phyloP scores from a whole-genome alignment of 2,888 invertebrate genomes.

The Globia sparganii region DNA sequence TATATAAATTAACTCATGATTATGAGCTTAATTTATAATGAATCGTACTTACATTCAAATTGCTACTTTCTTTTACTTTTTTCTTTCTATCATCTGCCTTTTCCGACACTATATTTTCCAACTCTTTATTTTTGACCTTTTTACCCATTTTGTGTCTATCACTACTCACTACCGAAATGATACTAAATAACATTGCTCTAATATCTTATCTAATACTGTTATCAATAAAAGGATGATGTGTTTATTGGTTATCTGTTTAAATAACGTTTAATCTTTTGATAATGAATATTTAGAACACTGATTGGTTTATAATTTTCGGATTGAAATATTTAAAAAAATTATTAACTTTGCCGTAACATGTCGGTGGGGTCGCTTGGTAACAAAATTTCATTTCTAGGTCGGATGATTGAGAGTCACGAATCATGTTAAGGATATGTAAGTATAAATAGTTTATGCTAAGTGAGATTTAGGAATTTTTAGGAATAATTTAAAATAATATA shows the following conservation, averaged over 20 bases:
- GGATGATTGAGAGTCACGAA: background rate
- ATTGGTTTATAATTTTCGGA: conserved; percentile 31
- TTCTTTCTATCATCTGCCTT: conserved; percentile 15
- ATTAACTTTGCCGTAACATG: too few species aligned
- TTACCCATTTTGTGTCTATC: conserved; percentile 52
- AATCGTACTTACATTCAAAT: conserved; percentile 36
- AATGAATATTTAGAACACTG: conserved; percentile 29
- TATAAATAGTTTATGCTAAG: background rate
- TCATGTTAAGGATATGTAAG: background rate
- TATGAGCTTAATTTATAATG: background rate
- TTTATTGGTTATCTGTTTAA: conserved; percentile 54
- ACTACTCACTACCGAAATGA: background rate
- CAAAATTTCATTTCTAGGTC: background rate
- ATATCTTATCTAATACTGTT: conserved; percentile 44
- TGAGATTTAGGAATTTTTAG: background rate
- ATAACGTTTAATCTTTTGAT: conserved; percentile 57
- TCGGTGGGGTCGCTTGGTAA: background rate
- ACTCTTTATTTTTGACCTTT: conserved; percentile 57
- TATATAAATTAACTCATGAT: too few species aligned
- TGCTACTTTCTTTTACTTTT: conserved; percentile 36
- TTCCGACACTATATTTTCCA: conserved; percentile 4
- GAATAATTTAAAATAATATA: background rate
- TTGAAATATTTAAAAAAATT: background rate
- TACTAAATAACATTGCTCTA: conserved; percentile 39
- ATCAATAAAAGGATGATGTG: conserved; percentile 43